phyloP scores from a whole-genome alignment of 2,797 vertebrate species.

The Oreonectes daqikongensis region DNA sequence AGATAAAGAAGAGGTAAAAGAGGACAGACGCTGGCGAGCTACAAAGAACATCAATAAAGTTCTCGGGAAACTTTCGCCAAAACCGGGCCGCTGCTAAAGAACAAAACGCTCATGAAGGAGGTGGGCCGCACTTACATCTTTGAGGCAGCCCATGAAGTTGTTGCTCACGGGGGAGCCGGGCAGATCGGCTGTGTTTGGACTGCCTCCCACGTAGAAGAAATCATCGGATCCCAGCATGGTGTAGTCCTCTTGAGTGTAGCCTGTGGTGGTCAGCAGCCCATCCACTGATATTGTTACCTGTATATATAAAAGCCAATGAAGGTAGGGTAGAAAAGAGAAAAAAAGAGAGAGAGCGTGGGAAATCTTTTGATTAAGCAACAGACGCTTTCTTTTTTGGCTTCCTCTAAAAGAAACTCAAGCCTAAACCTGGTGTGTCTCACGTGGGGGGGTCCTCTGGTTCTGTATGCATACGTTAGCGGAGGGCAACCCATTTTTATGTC shows the following conservation, averaged over 20 bases:
- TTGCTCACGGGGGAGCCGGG: conserved; percentile 95
- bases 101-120: not conserved
- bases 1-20: conserved; percentile 53
- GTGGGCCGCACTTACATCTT: conserved; percentile 84
- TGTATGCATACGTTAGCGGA: conserved; percentile 52
- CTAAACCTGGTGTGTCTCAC: conserved; percentile 21
- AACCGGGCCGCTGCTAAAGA: too few relatives aligned
- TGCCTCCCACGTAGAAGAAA: conserved; percentile 96
- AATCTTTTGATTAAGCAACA: conserved; percentile 44
- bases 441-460: conserved; percentile 23
- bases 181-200: conserved; percentile 91
- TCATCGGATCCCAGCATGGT: conserved; percentile 96
- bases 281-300: conserved; percentile 95
- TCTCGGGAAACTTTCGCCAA: conserved; percentile 3
- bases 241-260: conserved; percentile 96
- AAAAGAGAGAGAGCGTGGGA: conserved; percentile 44
- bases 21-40: conserved; percentile 38
- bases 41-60: conserved; percentile 44
- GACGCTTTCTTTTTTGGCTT: conserved; percentile 14
- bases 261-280: conserved; percentile 91
- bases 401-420: conserved; percentile 9
- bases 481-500: conserved; percentile 75
- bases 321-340: conserved; percentile 8
- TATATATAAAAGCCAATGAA: conserved; percentile 21
- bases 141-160: conserved; percentile 97